A percentile compares a stretch with the other conserved stretches of the same genome.
Evolutionary conservation across 1,140 invertebrate species (phyloP).

Genomic region (Zaprionus tsacasi): DNA sequence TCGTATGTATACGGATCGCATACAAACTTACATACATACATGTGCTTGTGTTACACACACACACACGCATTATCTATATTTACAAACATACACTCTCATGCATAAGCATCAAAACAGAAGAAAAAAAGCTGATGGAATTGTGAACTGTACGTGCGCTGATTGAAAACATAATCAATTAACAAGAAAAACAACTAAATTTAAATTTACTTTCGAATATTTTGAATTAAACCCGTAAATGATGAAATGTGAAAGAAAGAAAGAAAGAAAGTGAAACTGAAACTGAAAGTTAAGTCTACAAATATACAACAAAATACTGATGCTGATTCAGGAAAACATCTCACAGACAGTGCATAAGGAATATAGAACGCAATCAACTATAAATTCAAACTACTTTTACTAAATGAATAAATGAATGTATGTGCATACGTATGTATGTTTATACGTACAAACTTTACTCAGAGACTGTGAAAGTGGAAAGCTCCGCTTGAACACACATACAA

Average conservation of each 20-base stretch:
- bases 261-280: constrained; percentile 61
- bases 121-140: constrained; percentile 54
- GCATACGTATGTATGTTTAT: constrained; percentile 28
- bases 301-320: constrained; percentile 13
- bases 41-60: constrained; percentile 42
- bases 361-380: background rate
- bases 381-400: background rate
- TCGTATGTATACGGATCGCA: constrained; percentile 60
- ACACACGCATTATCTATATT: constrained; percentile 4
- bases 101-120: constrained; percentile 51
- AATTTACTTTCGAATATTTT: constrained; percentile 34
- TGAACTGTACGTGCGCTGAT: constrained; percentile 57
- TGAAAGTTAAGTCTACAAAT: constrained; percentile 51
- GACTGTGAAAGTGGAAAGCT: constrained; percentile 56
- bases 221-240: background rate
- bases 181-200: constrained; percentile 24
- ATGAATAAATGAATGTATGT: constrained; percentile 6
- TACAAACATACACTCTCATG: constrained; percentile 9
- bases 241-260: constrained; percentile 6
- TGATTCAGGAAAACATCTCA: background rate
- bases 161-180: constrained; percentile 50
- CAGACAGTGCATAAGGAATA: background rate
- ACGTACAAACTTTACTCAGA: constrained; percentile 42
- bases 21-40: constrained; percentile 34
- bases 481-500: constrained; percentile 15